A percentile compares a stretch with the other conserved stretches of the same genome.
phyloP scores from a whole-genome alignment of 1,140 invertebrate genomes.

The Branchinecta lindahli region DNA sequence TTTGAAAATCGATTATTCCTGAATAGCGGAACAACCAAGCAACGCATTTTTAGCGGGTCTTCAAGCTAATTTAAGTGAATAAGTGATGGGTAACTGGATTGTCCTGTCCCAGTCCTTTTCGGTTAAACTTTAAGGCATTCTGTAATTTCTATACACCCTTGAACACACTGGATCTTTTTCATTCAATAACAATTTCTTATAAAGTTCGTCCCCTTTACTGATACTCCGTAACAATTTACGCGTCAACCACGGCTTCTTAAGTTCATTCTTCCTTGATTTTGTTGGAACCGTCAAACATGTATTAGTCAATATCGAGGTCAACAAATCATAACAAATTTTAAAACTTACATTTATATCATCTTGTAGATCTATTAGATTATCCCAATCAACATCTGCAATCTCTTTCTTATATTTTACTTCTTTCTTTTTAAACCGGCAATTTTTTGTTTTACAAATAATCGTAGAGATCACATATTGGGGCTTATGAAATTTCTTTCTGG shows the following conservation, averaged over 20 bases:
- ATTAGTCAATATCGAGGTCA: neutral
- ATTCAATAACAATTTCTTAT: neutral
- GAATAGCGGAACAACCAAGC: no score
- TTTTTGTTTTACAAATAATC: no score
- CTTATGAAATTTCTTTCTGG: no score
- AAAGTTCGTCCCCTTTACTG: neutral
- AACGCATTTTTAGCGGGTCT: no score
- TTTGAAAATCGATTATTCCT: no score
- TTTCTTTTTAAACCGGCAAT: no score
- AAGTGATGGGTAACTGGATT: no score
- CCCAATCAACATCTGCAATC: slow-evolving; percentile 8
- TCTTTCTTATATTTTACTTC: neutral
- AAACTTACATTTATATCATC: slow-evolving; percentile 6
- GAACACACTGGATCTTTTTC: neutral
- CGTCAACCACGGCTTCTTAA: slow-evolving; percentile 7
- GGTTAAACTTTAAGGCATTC: no score
- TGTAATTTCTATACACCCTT: slow-evolving; percentile 9
- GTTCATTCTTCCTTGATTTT: slow-evolving; percentile 1
- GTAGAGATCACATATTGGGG: no score
- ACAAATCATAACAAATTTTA: neutral
- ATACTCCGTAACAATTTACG: slow-evolving; percentile 1
- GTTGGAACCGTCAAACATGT: neutral
- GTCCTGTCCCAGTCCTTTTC: no score
- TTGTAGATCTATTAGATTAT: neutral
- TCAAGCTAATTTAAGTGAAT: no score